phyloP scores from a whole-genome alignment of 2,888 invertebrate species.

The Lasioglossum pauxillum region DNA sequence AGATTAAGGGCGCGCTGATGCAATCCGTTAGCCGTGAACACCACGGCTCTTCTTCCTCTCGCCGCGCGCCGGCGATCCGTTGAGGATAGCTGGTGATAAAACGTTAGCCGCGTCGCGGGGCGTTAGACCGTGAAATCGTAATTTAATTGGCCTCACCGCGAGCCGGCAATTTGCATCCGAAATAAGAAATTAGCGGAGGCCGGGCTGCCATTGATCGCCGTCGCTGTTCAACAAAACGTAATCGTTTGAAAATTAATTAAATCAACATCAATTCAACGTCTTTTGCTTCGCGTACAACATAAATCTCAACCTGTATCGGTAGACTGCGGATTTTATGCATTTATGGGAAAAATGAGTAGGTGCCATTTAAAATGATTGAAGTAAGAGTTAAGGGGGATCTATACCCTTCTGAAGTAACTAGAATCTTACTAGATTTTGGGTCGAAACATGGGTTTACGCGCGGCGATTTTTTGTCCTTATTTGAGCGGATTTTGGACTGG shows the following conservation, averaged over 20 bases:
- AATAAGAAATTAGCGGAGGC: conserved; percentile 43
- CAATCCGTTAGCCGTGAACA: conserved; percentile 46
- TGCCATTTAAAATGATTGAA: no score
- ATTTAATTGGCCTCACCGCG: conserved; percentile 69
- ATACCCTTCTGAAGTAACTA: no score
- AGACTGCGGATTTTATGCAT: no score
- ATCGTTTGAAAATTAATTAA: background rate
- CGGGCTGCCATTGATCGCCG: background rate
- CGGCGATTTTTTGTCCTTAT: no score
- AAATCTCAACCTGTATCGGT: no score
- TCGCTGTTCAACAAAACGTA: conserved; percentile 8
- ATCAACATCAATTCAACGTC: no score
- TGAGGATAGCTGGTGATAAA: conserved; percentile 52
- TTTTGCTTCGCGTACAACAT: no score
- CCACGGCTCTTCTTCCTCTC: conserved; percentile 5
- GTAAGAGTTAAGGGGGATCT: no score
- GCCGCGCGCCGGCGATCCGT: background rate
- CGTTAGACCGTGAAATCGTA: conserved; percentile 74
- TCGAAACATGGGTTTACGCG: no score
- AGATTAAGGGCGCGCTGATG: conserved; percentile 76
- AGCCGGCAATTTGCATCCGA: conserved; percentile 60
- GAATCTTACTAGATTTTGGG: no score
- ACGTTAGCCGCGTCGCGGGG: conserved; percentile 39
- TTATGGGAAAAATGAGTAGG: no score
- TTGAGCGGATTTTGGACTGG: no score